Conservation (phyloP, 2,888 invertebrate species). For the Oligia latruncula region DNA sequence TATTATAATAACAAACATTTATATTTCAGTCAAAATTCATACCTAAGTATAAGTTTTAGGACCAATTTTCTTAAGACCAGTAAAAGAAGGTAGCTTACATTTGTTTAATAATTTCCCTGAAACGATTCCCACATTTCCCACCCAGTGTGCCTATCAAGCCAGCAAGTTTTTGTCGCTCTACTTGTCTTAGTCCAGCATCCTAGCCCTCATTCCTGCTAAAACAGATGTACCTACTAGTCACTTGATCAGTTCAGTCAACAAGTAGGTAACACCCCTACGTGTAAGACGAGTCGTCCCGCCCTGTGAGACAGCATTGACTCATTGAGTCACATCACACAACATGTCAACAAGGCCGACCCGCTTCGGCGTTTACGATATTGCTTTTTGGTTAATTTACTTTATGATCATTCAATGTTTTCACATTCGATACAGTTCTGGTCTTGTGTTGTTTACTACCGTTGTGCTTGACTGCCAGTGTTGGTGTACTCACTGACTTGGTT, state of each 20-base stretch:
- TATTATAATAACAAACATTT: too few relatives aligned
- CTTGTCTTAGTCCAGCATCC: background rate
- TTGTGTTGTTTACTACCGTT: constrained; percentile 15
- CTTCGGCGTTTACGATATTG: constrained; percentile 82
- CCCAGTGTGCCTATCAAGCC: background rate
- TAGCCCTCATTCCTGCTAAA: background rate
- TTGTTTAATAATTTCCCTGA: background rate
- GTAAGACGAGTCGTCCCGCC: constrained; percentile 60
- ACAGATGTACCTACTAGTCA: background rate
- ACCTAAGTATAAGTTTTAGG: background rate
- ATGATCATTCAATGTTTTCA: constrained; percentile 66
- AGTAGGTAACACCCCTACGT: constrained; percentile 52
- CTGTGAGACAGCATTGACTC: constrained; percentile 74
- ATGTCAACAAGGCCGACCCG: constrained; percentile 85
- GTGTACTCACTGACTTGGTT: background rate
- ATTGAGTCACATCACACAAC: constrained; percentile 83
- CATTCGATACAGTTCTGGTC: constrained; percentile 38
- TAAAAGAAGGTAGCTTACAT: background rate
- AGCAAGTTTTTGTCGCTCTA: background rate
- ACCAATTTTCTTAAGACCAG: background rate
- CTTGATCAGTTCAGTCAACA: background rate
- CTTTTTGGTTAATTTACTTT: constrained; percentile 83
- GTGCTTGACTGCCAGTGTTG: background rate
- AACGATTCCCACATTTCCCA: background rate
- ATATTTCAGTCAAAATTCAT: background rate